A percentile compares a stretch with the other conserved stretches of the same genome.
Conservation (phyloP, 2,888 invertebrate species). For the Lepidocyrtinus sp. region DNA sequence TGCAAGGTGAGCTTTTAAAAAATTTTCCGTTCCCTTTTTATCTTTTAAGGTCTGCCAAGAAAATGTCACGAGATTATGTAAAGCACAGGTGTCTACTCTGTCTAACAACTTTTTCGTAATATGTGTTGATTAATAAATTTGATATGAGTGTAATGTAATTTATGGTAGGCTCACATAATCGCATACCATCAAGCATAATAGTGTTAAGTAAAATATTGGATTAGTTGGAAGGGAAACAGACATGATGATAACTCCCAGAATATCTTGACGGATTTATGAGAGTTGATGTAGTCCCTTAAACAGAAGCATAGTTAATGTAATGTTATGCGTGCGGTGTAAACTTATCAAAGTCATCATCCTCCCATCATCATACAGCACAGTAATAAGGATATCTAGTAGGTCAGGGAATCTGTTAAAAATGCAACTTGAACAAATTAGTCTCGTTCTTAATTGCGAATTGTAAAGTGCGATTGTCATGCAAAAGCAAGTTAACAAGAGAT, state of each 20-base stretch:
- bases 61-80: not conserved
- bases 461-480: too few relatives aligned
- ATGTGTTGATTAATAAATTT: not conserved
- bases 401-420: too few relatives aligned
- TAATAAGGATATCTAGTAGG: too few relatives aligned
- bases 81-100: not conserved
- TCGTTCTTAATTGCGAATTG: too few relatives aligned
- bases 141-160: not conserved
- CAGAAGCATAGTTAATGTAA: too few relatives aligned
- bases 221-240: not conserved
- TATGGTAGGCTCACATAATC: not conserved
- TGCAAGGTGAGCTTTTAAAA: not conserved
- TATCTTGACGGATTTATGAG: slow-evolving; percentile 11
- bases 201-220: too few relatives aligned
- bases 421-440: too few relatives aligned
- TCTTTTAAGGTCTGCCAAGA: not conserved
- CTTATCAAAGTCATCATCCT: not conserved
- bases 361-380: slow-evolving; percentile 2
- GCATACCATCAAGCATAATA: not conserved
- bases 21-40: not conserved
- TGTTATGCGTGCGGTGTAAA: too few relatives aligned
- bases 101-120: too few relatives aligned
- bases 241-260: slow-evolving; percentile 27
- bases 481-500: too few relatives aligned
- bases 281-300: slow-evolving; percentile 21